These are phyloP conservation scores for Taenaris catops DNA, from an alignment of 2,888 invertebrate genomes.

Conservation along the genomic window DNA sequence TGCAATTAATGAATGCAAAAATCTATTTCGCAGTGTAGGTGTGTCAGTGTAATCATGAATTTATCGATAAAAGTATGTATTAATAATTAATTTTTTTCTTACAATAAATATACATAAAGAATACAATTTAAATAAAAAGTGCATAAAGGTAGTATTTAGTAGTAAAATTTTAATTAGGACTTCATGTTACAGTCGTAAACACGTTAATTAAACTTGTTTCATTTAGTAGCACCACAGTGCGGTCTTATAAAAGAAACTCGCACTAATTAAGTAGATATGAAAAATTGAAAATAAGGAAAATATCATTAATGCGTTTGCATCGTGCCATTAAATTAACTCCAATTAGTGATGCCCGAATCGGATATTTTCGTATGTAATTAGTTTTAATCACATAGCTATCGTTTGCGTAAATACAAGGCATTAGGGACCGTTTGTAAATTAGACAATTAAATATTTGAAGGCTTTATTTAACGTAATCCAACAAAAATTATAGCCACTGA, in stretches of 20 bases:
- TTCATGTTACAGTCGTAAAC: slow-evolving; percentile 12
- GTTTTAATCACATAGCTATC: slow-evolving; percentile 22
- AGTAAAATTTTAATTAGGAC: slow-evolving; percentile 11
- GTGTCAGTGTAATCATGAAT: too few species aligned
- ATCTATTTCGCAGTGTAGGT: too few species aligned
- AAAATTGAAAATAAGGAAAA: slow-evolving; percentile 22
- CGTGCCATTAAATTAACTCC: slow-evolving; percentile 21
- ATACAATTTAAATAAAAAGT: too few species aligned
- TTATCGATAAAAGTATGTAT: too few species aligned
- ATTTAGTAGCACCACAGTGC: slow-evolving; percentile 12
- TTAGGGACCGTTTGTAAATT: slow-evolving; percentile 3
- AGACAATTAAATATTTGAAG: slow-evolving; percentile 7
- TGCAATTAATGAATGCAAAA: too few species aligned
- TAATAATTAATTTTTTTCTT: too few species aligned
- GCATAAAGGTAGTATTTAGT: not conserved
- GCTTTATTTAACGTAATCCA: too few species aligned
- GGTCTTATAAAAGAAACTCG: slow-evolving; percentile 18
- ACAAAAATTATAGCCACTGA: too few species aligned
- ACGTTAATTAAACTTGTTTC: slow-evolving; percentile 16
- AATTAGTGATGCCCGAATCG: slow-evolving; percentile 26
- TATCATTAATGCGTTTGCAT: slow-evolving; percentile 16
- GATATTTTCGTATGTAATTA: slow-evolving; percentile 22
- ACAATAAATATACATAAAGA: too few species aligned
- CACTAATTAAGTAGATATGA: slow-evolving; percentile 22
- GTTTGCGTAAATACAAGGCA: slow-evolving; percentile 10